A percentile compares a stretch with the other conserved stretches of the same genome.
Evolutionary conservation across 2,113 vertebrate species (phyloP).

Genomic region (Chelonoidis abingdonii): DNA sequence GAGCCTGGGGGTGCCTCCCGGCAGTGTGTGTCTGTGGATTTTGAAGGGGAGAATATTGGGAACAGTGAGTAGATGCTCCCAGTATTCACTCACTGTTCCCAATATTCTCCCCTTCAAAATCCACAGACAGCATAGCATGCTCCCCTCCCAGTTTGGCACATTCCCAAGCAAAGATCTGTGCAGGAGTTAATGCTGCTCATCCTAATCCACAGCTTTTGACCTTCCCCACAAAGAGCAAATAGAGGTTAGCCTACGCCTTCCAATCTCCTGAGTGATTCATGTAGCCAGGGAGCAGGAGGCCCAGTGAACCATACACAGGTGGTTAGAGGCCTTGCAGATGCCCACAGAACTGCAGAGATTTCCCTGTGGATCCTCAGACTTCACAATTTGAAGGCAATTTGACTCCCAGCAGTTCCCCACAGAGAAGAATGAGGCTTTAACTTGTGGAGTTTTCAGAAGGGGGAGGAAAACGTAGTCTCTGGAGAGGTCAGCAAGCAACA

Average conservation of each 20-base stretch:
- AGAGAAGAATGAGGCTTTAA: not conserved
- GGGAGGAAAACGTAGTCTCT: not conserved
- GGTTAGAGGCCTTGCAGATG: fast-evolving
- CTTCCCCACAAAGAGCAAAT: not conserved
- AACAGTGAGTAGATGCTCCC: not conserved
- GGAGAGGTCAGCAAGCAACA: not conserved
- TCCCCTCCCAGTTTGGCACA: not conserved
- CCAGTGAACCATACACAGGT: fast-evolving
- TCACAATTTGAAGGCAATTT: not conserved
- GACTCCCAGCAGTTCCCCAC: not conserved
- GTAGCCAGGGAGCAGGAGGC: not conserved
- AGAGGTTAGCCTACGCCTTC: not conserved
- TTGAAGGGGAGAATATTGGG: not conserved
- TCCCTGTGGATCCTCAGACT: not conserved
- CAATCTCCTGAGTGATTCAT: not conserved
- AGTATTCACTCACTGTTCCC: not conserved
- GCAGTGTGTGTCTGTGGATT: not conserved
- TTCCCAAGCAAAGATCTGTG: not conserved
- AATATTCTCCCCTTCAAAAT: too few relatives aligned
- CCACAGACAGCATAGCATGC: not conserved
- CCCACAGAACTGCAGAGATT: not conserved
- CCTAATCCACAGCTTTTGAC: not conserved
- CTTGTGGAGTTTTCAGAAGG: not conserved
- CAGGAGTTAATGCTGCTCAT: not conserved
- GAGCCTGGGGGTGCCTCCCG: not conserved